Conservation (phyloP, 2,113 vertebrate species). For the Spizaetus ornatus region DNA sequence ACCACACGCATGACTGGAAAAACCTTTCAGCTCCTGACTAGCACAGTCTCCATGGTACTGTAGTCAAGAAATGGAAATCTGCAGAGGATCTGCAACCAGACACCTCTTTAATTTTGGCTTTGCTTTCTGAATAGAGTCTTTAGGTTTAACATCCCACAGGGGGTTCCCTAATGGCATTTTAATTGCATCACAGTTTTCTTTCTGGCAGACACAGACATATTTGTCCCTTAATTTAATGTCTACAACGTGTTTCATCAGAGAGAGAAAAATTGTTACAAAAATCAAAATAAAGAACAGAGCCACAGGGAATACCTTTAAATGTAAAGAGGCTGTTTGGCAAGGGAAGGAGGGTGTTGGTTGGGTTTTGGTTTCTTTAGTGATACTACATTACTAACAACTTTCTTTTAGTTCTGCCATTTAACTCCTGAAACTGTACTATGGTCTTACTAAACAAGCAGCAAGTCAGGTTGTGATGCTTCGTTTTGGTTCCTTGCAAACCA, state of each 20-base stretch:
- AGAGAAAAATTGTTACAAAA: slow-evolving; percentile 53
- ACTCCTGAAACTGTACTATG: neutral
- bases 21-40: slow-evolving; percentile 41
- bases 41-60: neutral
- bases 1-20: slow-evolving; percentile 51
- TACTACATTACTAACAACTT: neutral
- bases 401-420: neutral
- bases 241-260: slow-evolving; percentile 64
- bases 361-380: neutral
- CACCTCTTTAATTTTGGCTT: slow-evolving; percentile 62
- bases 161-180: slow-evolving; percentile 60
- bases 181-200: slow-evolving; percentile 63
- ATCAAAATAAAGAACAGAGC: slow-evolving; percentile 36
- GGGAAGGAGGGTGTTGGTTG: neutral
- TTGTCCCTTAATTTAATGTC: slow-evolving; percentile 64
- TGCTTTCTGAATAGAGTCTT: slow-evolving; percentile 61
- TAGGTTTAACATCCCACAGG: slow-evolving; percentile 52
- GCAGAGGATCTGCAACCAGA: slow-evolving; percentile 65
- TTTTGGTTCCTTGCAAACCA: neutral
- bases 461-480: neutral
- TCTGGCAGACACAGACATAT: slow-evolving; percentile 57
- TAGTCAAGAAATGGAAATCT: slow-evolving; percentile 57
- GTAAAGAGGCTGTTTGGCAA: slow-evolving; percentile 7
- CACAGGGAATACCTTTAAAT: slow-evolving; percentile 32
- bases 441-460: neutral